Conservation (phyloP, 2,113 vertebrate species). For the Nothocercus nigrocapillus region DNA sequence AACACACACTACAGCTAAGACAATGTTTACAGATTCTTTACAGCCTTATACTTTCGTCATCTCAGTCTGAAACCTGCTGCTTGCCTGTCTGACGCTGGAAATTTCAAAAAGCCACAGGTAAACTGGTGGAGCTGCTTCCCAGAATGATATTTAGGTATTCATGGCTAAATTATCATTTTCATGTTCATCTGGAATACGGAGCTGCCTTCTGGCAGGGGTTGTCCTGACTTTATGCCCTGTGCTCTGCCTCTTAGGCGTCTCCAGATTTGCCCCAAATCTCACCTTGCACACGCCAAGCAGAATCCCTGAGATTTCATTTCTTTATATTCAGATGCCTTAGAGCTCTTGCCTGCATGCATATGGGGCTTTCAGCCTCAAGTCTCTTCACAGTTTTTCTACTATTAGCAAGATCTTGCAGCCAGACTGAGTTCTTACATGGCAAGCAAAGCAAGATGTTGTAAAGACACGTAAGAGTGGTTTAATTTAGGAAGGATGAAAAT, state of each 20-base stretch:
- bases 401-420: neutral
- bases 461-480: neutral
- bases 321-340: neutral
- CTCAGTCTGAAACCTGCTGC: neutral
- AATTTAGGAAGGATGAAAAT: slow-evolving; percentile 9
- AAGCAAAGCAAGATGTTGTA: neutral
- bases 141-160: neutral
- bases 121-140: neutral
- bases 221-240: neutral
- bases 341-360: neutral
- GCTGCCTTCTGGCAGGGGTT: neutral
- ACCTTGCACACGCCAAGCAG: neutral
- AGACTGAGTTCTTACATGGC: neutral
- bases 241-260: neutral
- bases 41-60: neutral
- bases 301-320: neutral
- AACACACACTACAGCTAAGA: neutral
- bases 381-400: neutral
- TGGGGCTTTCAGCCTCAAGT: neutral
- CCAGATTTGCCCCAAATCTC: neutral
- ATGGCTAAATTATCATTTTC: neutral
- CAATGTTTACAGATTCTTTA: neutral
- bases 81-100: neutral
- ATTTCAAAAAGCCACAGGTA: neutral
- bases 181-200: neutral